Conservation (phyloP, 2,797 vertebrate genomes). For the Esox lucius region DNA sequence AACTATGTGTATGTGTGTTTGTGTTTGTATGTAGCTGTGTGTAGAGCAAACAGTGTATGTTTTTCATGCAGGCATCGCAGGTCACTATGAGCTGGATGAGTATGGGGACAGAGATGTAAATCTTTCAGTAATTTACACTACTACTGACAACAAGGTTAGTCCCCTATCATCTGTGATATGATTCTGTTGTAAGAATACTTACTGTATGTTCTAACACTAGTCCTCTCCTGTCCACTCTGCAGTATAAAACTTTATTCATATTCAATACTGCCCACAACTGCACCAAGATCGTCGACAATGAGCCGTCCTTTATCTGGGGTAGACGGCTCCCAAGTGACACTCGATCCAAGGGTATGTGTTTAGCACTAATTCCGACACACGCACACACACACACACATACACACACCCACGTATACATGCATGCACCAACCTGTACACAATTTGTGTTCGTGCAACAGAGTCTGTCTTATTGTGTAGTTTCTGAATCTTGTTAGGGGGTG, state of each 20-base stretch:
- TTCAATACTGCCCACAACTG: constrained; percentile 77
- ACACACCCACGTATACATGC: constrained; percentile 14
- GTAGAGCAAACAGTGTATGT: not conserved
- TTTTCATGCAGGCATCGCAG: constrained; percentile 70
- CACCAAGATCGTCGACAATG: constrained; percentile 8
- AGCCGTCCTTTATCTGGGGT: constrained; percentile 83
- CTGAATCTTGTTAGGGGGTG: too few relatives aligned
- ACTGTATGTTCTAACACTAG: not conserved
- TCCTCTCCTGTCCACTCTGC: constrained; percentile 18
- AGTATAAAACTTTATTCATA: constrained; percentile 80
- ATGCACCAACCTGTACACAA: not conserved
- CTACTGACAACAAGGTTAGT: constrained; percentile 71
- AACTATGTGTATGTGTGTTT: not conserved
- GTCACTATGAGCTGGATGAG: constrained; percentile 81
- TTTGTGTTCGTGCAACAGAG: too few relatives aligned
- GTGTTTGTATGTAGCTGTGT: not conserved
- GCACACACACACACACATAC: constrained; percentile 6
- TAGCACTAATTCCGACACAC: not conserved
- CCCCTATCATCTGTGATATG: not conserved
- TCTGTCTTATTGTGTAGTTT: too few relatives aligned
- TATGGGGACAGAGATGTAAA: constrained; percentile 85
- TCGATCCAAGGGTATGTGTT: constrained; percentile 46
- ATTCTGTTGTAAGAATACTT: not conserved
- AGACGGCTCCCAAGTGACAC: constrained; percentile 73
- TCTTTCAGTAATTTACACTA: constrained; percentile 83